Evolutionary conservation across 2,888 invertebrate genomes (phyloP), one percentile per base, ranked within the genome.

Genomic region (Melanchra persicariae): DNA sequence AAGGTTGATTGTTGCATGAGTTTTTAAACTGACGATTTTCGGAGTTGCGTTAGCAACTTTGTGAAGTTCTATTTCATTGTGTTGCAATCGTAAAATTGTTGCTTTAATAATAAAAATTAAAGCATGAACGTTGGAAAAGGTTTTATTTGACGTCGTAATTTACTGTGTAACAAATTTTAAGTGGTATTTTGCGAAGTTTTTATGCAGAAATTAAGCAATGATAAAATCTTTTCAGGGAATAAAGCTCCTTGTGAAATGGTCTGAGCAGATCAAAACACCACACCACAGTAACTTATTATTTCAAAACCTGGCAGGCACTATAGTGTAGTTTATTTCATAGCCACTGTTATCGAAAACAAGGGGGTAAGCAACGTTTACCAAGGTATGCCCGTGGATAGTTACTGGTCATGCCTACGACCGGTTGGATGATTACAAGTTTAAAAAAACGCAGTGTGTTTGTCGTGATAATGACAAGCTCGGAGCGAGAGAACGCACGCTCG

Each of bases 31-130:
- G 63, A 70, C 54, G n/a, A 19, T 12, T 70, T 69, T 52, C 5
- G 1, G 9, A 55, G 61, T 19, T 9, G 57, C 37, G 37, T n/a
- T 12, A 19, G 1, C 59, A 65, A 49, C 10, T 69, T 71, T 70
- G 78, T 62, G 15, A 26, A 62, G 45, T 73, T 66, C 55, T 45
- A 70, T 76, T 77, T 69, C 72, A 78, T 77, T 75, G 76, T 85
- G 80, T 84, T 78, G 84, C 78, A 78, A 75, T 84, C 84, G 82
- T 85, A 78, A 85, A 84, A 77, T 70, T 84, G 81, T 86, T 79
- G 81, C 79, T 77, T 74, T 79, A 66, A 84, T 83, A 70, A 83
- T 81, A 79, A 83, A 86, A 85, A 83, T 78, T 75, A 74, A 74
- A 65, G 63, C 60, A 60, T 75, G 66, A 77, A 80, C 74, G 59